Evolutionary conservation across 1,140 invertebrate species (phyloP).

Genomic region (Galendromus occidentalis): DNA sequence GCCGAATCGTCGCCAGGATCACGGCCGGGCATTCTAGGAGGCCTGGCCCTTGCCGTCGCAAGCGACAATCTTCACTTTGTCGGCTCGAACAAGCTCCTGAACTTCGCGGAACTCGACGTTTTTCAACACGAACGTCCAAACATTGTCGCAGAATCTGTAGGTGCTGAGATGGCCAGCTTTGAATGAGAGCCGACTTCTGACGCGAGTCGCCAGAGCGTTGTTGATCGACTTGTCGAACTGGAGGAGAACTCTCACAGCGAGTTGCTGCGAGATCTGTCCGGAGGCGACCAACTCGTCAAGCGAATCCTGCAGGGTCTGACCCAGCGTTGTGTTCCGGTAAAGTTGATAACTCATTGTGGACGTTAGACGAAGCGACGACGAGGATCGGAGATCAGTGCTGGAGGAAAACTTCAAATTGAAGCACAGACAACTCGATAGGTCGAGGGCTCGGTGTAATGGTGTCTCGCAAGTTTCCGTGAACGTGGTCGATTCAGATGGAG

Average conservation of each 20-base stretch:
- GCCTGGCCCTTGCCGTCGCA: constrained; percentile 49
- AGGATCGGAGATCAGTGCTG: too few species aligned
- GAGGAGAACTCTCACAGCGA: constrained; percentile 74
- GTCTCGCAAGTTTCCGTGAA: too few species aligned
- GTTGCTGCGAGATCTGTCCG: constrained; percentile 76
- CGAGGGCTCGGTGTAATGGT: too few species aligned
- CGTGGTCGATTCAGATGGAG: too few species aligned
- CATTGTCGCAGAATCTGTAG: constrained; percentile 98
- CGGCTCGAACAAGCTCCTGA: constrained; percentile 76
- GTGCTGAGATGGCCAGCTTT: constrained; percentile 93
- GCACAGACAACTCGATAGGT: too few species aligned
- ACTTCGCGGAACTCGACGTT: constrained; percentile 95
- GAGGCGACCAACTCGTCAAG: constrained; percentile 80
- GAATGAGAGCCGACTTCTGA: constrained; percentile 77
- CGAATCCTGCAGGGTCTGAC: constrained; percentile 85
- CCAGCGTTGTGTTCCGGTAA: constrained; percentile 90
- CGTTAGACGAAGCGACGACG: too few species aligned
- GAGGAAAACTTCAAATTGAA: too few species aligned
- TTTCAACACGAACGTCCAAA: constrained; percentile 98
- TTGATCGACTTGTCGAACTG: constrained; percentile 97
- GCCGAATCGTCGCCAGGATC: too few species aligned
- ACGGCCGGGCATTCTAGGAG: neutral
- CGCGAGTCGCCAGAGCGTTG: constrained; percentile 66
- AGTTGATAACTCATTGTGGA: constrained; percentile 49
- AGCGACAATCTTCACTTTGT: constrained; percentile 97